Percentiles rank a stretch among this genome's conserved stretches.
These are phyloP conservation scores for Tenthredo distinguenda DNA, from an alignment of 2,888 invertebrate genomes.

Conservation along the genomic window DNA sequence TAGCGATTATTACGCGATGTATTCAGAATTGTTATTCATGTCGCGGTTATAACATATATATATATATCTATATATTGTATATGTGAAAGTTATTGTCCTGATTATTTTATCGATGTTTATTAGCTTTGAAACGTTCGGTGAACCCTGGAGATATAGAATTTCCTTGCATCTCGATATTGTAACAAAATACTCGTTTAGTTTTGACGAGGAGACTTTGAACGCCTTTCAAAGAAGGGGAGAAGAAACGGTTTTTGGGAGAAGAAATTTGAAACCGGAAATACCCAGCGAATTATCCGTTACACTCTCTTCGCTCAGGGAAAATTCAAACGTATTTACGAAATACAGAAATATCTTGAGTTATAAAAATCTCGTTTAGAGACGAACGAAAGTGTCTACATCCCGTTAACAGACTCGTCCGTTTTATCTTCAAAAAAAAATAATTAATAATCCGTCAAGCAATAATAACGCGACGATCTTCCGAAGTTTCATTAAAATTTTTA, in stretches of 20 bases:
- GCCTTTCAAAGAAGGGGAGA: not conserved
- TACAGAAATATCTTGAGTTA: not conserved
- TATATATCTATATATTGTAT: not conserved
- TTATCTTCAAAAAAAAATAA: not conserved
- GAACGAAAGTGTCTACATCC: not conserved
- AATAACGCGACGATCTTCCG: not conserved
- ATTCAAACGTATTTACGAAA: not conserved
- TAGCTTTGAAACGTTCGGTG: constrained; percentile 12
- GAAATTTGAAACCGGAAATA: constrained; percentile 37
- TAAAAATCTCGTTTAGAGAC: not conserved
- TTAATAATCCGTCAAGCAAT: not conserved
- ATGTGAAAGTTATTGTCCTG: constrained; percentile 21
- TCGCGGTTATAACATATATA: not conserved
- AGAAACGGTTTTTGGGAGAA: not conserved
- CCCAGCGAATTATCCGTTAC: constrained; percentile 27
- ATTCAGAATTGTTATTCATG: not conserved
- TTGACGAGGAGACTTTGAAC: constrained; percentile 26
- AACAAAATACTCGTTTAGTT: constrained; percentile 30
- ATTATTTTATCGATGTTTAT: constrained; percentile 21
- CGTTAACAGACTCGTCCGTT: not conserved
- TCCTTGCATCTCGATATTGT: constrained; percentile 17
- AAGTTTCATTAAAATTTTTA: not conserved
- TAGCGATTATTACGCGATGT: not conserved
- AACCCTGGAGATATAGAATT: constrained; percentile 27
- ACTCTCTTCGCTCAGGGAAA: not conserved